Conservation (phyloP, 1,140 invertebrate species). For the Sinella curviseta region DNA sequence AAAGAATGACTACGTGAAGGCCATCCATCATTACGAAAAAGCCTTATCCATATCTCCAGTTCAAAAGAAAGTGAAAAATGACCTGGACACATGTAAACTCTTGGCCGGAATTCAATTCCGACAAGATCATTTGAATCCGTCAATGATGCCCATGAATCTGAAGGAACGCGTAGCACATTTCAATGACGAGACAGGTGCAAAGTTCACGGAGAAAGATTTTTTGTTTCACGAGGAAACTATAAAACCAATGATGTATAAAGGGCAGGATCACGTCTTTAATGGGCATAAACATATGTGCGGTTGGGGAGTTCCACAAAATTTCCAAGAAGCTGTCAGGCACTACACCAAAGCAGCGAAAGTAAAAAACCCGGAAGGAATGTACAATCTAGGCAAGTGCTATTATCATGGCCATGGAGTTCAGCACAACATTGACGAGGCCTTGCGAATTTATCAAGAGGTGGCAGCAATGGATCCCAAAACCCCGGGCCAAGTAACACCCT, state of each 20-base stretch:
- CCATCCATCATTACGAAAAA: not conserved
- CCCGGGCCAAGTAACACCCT: no score
- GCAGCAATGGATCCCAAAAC: not conserved
- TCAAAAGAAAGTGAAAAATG: not conserved
- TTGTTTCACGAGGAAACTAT: not conserved
- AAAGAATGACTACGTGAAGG: not conserved
- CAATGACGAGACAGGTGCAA: not conserved
- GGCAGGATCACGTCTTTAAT: not conserved
- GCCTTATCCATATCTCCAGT: not conserved
- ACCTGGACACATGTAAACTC: not conserved
- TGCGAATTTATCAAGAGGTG: not conserved
- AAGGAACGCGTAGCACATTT: not conserved
- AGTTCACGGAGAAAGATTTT: not conserved
- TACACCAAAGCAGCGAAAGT: not conserved
- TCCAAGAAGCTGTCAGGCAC: not conserved
- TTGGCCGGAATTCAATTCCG: not conserved
- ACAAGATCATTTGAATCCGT: not conserved
- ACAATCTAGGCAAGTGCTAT: not conserved
- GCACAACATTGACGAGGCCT: not conserved
- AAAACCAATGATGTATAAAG: not conserved
- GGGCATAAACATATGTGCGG: not conserved
- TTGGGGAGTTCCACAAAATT: not conserved
- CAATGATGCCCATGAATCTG: not conserved
- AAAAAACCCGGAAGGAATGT: not conserved
- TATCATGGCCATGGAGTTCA: not conserved